Evolutionary conservation across 2,797 vertebrate genomes (phyloP), one percentile per base, ranked within the genome.

Genomic region (Chelmon rostratus): DNA sequence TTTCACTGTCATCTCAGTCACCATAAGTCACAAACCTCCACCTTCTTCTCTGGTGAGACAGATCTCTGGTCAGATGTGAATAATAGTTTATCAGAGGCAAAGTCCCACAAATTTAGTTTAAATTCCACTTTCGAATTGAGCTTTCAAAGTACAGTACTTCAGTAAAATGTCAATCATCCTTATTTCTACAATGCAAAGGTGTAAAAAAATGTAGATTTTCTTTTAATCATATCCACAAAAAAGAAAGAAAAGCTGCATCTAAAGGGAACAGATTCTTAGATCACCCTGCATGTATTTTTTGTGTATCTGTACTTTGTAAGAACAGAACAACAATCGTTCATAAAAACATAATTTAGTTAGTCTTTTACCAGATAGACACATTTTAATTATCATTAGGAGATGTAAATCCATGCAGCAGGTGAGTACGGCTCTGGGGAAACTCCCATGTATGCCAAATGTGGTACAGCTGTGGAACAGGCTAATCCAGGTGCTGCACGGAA

Each of bases 401-500:
- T 57, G 11, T 53, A 68, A n/a, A 15, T 7, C 12, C 10, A 47
- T 58, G 21, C 28, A 59, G 38, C 46, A 61, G 35, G 37, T 42
- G 31, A 7, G 19, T 33, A 11, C n/a, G 23, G 23, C 19, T 13
- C 1, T 6, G 8, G 13, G 13, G 47, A 50, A 18, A 50, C 21
- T 66, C 21, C 44, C 19, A 35, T 8, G 6, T 15, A 18, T 42
- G 11, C 7, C 23, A 23, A 38, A 78, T 81, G n/a, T 5, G 3
- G 12, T 12, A 15, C 44, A 67, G 23, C 46, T 61, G 68, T 38
- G 62, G 37, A 23, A 50, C 54, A 58, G 49, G 64, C 63, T 66
- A 5, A 56, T 66, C 25, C 28, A 72, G 23, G 61, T 64, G 35
- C 56, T 31, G 9, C 46, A 46, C 8, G 33, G 3, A 62, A 25